Conservation (phyloP, 2,113 vertebrate species). For the Caranx melampygus region DNA sequence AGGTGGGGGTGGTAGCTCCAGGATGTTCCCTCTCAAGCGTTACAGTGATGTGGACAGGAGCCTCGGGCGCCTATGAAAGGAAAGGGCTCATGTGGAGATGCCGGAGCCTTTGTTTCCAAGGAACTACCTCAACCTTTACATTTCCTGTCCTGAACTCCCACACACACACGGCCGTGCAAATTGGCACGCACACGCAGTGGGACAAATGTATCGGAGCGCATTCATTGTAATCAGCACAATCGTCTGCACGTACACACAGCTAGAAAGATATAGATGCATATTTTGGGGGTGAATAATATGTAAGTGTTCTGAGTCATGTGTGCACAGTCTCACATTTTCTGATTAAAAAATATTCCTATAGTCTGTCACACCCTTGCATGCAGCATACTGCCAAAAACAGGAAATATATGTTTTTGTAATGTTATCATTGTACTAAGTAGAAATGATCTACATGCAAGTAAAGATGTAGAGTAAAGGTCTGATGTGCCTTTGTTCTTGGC, state of each 20-base stretch:
- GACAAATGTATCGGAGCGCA: constrained; percentile 46
- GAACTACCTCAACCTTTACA: constrained; percentile 77
- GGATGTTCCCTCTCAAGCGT: constrained; percentile 75
- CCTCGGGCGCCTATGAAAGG: constrained; percentile 69
- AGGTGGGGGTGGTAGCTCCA: constrained; percentile 58
- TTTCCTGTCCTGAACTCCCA: constrained; percentile 77
- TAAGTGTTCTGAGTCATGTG: background rate
- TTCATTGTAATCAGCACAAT: constrained; percentile 55
- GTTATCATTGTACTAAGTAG: background rate
- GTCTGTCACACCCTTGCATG: background rate
- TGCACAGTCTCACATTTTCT: constrained; percentile 14
- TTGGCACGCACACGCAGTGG: constrained; percentile 55
- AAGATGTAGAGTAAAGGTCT: constrained; percentile 5
- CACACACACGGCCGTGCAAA: constrained; percentile 63
- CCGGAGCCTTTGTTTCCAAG: constrained; percentile 78
- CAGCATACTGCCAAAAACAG: background rate
- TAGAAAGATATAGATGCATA: constrained; percentile 31
- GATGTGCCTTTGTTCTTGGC: constrained; percentile 17
- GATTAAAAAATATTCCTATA: constrained; percentile 11
- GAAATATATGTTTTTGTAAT: constrained; percentile 11
- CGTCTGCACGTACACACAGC: constrained; percentile 60
- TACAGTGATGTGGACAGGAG: constrained; percentile 61
- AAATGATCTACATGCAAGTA: background rate
- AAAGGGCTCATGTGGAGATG: constrained; percentile 67
- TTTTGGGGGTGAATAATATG: constrained; percentile 39